Evolutionary conservation across 1,140 invertebrate genomes (phyloP), one percentile per base, ranked within the genome.

Genomic region (Potamilus streckersoni): DNA sequence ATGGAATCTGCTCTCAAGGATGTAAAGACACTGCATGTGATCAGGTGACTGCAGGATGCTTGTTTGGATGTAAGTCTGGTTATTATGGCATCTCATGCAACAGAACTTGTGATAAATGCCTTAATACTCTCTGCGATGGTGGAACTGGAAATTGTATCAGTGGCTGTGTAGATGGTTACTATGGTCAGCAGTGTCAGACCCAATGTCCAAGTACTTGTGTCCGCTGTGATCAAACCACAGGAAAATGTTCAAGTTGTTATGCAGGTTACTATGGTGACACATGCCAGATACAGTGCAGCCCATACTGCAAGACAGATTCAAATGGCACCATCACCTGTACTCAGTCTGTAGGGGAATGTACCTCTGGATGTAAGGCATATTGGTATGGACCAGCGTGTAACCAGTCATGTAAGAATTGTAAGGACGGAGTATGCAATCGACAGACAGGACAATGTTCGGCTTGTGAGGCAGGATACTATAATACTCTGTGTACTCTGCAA

Each of bases 31-130:
- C 38, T 38, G 38, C 38, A 38, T 38, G 38, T 38, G 38, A 38
- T 2, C 38, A 38, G 38, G 8, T 38, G 4, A 38, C 38, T 6
- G 38, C 38, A 38, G 38, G 38, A 38, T 38, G 38, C 8, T 6
- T 38, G 38, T 38, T 38, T 38, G 38, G 38, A 38, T 38, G 38
- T 38, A 38, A 67, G 65, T n/a, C 11, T 38, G 65, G 14, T 67
- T 67, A 55, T 20, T 67, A 67, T 67, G 65, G 65, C 65, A 17
- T 16, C 31, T n/a, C 49, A 55, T 67, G 65, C 57, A 56, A 67
- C 13, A 20, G 65, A 14, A 67, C 57, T 20, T 67, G 65, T 49
- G 57, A 56, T 27, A 27, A 67, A 8, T 19, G 38, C 1, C 57
- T 38, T 67, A 38, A 49, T 13, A 67, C 49, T 55, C 38, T 38